Evolutionary conservation across 2,113 vertebrate genomes (phyloP).

Genomic region (Brachirus orientalis): DNA sequence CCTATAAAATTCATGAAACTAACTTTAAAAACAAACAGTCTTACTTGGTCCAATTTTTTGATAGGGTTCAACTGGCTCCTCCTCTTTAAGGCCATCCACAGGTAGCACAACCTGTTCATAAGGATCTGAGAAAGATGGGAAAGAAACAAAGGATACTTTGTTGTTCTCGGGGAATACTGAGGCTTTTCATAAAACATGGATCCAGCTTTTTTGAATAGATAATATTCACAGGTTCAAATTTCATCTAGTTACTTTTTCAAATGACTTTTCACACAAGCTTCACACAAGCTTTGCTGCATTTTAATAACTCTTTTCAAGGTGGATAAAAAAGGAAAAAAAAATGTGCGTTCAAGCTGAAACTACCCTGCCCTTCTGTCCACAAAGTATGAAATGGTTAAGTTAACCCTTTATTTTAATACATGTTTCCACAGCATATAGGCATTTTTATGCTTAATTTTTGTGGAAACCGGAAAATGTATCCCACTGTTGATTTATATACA

Average conservation of each 20-base stretch:
- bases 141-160: not conserved
- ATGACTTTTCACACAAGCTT: too few relatives aligned
- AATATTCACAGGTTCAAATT: not conserved
- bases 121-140: conserved; percentile 84
- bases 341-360: not conserved
- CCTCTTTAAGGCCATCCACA: conserved; percentile 93
- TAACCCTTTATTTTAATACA: not conserved
- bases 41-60: conserved; percentile 99
- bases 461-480: too few relatives aligned
- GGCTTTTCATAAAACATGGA: not conserved
- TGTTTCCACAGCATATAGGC: not conserved
- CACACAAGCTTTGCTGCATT: too few relatives aligned
- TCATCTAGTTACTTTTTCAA: not conserved
- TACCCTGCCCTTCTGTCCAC: not conserved
- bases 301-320: not conserved
- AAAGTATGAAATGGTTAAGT: not conserved
- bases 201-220: not conserved
- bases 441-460: too few relatives aligned
- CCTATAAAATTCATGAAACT: not conserved
- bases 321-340: not conserved
- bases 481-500: too few relatives aligned
- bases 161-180: not conserved
- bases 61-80: conserved; percentile 90
- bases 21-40: conserved; percentile 54
- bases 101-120: conserved; percentile 93